Conservation (phyloP, 2,797 vertebrate genomes). For the Xerus rutilus region DNA sequence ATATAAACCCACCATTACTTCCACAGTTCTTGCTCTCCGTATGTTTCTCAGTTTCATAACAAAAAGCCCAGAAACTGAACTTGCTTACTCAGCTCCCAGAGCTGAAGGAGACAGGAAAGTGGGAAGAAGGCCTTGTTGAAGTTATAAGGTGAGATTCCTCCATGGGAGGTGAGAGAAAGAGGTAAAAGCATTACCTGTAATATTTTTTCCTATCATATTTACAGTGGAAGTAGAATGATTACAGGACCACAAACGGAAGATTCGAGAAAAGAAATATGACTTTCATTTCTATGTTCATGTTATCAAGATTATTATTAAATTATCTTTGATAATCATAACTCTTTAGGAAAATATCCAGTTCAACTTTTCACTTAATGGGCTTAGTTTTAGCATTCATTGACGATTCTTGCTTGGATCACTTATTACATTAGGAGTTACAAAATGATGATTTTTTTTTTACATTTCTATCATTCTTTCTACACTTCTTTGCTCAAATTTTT, state of each 20-base stretch:
- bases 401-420: background rate
- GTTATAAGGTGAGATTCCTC: background rate
- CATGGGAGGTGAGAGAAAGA: background rate
- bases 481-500: background rate
- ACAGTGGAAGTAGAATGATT: background rate
- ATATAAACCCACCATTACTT: background rate
- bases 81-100: background rate
- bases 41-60: background rate
- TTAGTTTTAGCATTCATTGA: background rate
- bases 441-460: background rate
- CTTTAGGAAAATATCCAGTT: background rate
- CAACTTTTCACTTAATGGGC: background rate
- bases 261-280: background rate
- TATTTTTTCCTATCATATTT: background rate
- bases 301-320: background rate
- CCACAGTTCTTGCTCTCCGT: background rate
- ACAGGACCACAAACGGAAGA: background rate
- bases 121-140: background rate
- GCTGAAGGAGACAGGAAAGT: background rate
- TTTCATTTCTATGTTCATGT: background rate
- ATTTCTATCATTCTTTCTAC: background rate
- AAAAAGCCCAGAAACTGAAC: background rate
- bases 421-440: conserved; percentile 17
- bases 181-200: background rate
- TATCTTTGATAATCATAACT: conserved; percentile 12